Evolutionary conservation across 2,888 invertebrate species (phyloP).

Genomic region (Leptothorax acervorum): DNA sequence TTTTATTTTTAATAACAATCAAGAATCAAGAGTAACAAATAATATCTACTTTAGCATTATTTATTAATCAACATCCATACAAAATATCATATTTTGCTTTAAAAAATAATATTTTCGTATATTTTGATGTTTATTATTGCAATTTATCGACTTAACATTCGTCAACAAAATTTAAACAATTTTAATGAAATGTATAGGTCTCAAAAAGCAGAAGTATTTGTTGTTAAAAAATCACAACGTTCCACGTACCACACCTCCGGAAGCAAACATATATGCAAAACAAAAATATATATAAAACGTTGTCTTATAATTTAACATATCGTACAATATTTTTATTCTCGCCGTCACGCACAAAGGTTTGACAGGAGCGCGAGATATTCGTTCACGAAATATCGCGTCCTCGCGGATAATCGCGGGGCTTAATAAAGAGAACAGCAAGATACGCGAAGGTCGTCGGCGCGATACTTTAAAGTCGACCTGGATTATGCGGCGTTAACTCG

Average conservation of each 20-base stretch:
- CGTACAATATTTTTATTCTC: neutral
- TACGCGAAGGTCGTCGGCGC: constrained; percentile 9
- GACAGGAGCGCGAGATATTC: neutral
- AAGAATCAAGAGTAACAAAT: neutral
- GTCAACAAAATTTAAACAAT: neutral
- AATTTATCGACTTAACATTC: neutral
- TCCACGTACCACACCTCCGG: neutral
- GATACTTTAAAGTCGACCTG: constrained; percentile 43
- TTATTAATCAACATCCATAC: neutral
- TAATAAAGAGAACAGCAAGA: constrained; percentile 4
- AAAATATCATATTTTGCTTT: neutral
- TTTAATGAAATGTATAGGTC: neutral
- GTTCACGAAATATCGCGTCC: constrained; percentile 19
- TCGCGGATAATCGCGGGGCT: constrained; percentile 12
- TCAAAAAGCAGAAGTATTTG: neutral
- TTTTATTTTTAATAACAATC: neutral
- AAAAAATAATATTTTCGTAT: neutral
- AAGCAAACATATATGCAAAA: neutral
- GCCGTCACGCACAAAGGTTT: neutral
- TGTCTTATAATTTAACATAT: neutral
- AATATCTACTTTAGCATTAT: neutral
- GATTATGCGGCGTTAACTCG: constrained; percentile 38
- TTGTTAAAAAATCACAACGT: neutral
- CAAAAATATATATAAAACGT: neutral
- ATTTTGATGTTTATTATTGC: neutral